A percentile compares a stretch with the other conserved stretches of the same genome.
Conservation (phyloP, 2,113 vertebrate species). For the Phalacrocorax brasilianus region DNA sequence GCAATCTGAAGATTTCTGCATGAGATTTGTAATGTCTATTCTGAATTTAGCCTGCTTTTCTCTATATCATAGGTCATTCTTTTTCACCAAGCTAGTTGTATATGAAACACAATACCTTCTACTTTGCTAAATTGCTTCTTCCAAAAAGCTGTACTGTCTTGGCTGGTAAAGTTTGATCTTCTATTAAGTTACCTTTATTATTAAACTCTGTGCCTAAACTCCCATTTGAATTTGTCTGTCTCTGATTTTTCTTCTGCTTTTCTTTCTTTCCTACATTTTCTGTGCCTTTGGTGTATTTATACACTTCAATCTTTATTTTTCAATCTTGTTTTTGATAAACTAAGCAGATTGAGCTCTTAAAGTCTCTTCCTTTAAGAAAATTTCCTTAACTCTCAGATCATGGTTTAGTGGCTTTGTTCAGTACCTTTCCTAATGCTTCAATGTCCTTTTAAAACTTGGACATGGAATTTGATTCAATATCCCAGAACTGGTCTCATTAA, state of each 20-base stretch:
- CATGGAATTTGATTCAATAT: not conserved
- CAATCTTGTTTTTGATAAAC: not conserved
- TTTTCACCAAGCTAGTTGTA: not conserved
- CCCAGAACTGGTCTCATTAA: slow-evolving; percentile 10
- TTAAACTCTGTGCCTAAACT: not conserved
- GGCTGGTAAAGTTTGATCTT: not conserved
- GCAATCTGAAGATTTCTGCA: not conserved
- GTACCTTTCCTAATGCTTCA: not conserved
- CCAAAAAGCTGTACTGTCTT: not conserved
- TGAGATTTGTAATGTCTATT: not conserved
- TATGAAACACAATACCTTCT: not conserved
- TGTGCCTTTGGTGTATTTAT: not conserved
- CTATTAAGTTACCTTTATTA: not conserved
- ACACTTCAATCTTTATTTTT: not conserved
- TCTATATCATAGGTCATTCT: not conserved
- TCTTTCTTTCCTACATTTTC: not conserved
- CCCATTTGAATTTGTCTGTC: not conserved
- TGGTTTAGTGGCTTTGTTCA: not conserved
- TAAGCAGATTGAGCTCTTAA: not conserved
- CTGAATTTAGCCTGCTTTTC: not conserved
- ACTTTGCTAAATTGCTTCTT: not conserved
- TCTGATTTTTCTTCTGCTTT: not conserved
- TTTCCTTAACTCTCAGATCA: not conserved
- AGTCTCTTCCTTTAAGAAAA: not conserved
- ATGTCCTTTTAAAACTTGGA: not conserved